A percentile compares a stretch with the other conserved stretches of the same genome.
Conservation (phyloP, 1,140 invertebrate genomes). For the Drosophila kikkawai region DNA sequence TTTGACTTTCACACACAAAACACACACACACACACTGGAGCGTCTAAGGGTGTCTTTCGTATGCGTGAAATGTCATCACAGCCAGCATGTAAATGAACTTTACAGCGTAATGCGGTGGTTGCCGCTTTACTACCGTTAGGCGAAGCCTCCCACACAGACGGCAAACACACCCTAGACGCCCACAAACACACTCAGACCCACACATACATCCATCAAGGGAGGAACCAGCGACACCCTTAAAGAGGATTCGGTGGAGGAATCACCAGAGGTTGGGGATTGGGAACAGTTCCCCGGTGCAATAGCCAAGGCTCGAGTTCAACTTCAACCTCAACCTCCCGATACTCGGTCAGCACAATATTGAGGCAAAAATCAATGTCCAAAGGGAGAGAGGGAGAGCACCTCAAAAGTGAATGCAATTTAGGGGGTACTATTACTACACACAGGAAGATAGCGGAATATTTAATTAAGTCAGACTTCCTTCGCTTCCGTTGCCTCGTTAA, state of each 20-base stretch:
- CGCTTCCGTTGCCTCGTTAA: background rate
- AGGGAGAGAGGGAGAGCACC: constrained; percentile 27
- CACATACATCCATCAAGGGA: constrained; percentile 20
- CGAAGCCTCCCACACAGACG: constrained; percentile 50
- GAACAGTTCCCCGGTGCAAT: constrained; percentile 41
- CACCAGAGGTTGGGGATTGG: constrained; percentile 14
- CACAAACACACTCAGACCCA: constrained; percentile 7
- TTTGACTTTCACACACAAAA: constrained; percentile 69
- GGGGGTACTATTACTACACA: background rate
- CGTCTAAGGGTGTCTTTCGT: constrained; percentile 52
- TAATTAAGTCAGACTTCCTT: background rate
- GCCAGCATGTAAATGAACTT: constrained; percentile 83
- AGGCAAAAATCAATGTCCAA: constrained; percentile 76
- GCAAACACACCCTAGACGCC: constrained; percentile 22
- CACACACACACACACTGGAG: constrained; percentile 39
- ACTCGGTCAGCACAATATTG: constrained; percentile 31
- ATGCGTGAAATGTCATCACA: constrained; percentile 76
- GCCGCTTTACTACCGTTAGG: constrained; percentile 38
- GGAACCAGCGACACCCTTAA: constrained; percentile 45
- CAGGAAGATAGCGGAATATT: background rate
- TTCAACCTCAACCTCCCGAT: constrained; percentile 30
- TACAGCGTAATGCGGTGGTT: constrained; percentile 71
- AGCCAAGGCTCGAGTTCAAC: constrained; percentile 39
- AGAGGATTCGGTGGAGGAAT: constrained; percentile 18
- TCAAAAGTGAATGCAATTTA: constrained; percentile 27